Evolutionary conservation across 2,888 invertebrate species (phyloP).

Genomic region (Hecatera dysodea): DNA sequence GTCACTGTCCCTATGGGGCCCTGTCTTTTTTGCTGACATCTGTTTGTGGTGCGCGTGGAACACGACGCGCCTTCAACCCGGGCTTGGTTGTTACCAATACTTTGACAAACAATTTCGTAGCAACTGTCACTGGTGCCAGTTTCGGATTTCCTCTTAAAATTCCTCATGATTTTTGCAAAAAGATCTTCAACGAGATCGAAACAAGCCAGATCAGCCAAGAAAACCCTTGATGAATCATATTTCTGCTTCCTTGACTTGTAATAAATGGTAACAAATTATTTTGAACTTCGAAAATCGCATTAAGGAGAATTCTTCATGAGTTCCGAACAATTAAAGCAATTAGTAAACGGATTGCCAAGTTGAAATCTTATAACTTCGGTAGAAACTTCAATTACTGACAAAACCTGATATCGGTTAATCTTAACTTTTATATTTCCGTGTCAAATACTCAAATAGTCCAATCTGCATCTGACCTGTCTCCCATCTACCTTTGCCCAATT

Average conservation of each 20-base stretch:
- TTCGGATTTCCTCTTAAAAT: neutral
- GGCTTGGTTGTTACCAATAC: too few species aligned
- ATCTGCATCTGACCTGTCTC: too few species aligned
- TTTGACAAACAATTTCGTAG: too few species aligned
- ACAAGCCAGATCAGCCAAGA: neutral
- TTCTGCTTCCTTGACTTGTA: neutral
- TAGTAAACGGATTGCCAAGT: constrained; percentile 29
- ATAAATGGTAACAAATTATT: constrained; percentile 1
- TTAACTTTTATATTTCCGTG: neutral
- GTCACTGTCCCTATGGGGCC: too few species aligned
- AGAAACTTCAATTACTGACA: constrained; percentile 17
- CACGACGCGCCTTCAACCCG: too few species aligned
- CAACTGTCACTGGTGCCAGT: neutral
- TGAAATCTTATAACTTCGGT: constrained; percentile 32
- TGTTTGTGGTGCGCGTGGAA: too few species aligned
- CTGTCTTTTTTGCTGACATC: too few species aligned
- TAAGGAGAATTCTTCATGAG: constrained; percentile 10
- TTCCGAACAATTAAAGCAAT: constrained; percentile 40
- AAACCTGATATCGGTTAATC: constrained; percentile 7
- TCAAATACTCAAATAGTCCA: neutral
- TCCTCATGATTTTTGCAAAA: neutral
- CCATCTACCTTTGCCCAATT: too few species aligned
- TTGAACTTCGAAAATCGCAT: constrained; percentile 19
- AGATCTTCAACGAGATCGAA: neutral
- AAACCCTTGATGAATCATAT: neutral